Conservation (phyloP, 1,140 invertebrate genomes). For the Drosophila mojavensis region DNA sequence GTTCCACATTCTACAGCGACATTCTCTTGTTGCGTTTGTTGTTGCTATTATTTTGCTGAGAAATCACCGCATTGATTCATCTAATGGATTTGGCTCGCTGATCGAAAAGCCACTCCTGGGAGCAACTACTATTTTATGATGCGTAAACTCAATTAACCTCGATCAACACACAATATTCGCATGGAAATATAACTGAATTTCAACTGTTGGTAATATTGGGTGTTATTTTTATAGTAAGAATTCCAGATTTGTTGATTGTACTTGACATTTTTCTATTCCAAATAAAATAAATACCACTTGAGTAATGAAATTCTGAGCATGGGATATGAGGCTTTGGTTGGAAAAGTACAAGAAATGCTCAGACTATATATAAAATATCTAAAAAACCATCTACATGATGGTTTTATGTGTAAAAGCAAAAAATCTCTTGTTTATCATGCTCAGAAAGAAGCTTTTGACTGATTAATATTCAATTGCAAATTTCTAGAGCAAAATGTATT, state of each 20-base stretch:
- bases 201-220: too few species aligned
- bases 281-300: too few species aligned
- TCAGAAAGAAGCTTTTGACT: background rate
- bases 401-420: too few species aligned
- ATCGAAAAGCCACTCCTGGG: slow-evolving; percentile 57
- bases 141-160: slow-evolving; percentile 62
- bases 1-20: slow-evolving; percentile 75
- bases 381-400: too few species aligned
- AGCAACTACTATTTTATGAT: slow-evolving; percentile 45
- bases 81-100: slow-evolving; percentile 70
- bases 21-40: slow-evolving; percentile 44
- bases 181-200: background rate
- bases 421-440: too few species aligned
- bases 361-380: too few species aligned
- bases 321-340: too few species aligned
- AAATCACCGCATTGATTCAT: slow-evolving; percentile 69
- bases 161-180: slow-evolving; percentile 31
- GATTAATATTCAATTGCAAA: background rate
- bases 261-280: too few species aligned
- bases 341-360: too few species aligned
- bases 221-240: background rate
- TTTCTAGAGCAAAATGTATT: too few species aligned
- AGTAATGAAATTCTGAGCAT: too few species aligned
- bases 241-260: too few species aligned
- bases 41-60: slow-evolving; percentile 32